Percentiles rank a stretch among this genome's conserved stretches.
phyloP scores from a whole-genome alignment of 2,888 invertebrate genomes.

The Andricus quercusramuli region DNA sequence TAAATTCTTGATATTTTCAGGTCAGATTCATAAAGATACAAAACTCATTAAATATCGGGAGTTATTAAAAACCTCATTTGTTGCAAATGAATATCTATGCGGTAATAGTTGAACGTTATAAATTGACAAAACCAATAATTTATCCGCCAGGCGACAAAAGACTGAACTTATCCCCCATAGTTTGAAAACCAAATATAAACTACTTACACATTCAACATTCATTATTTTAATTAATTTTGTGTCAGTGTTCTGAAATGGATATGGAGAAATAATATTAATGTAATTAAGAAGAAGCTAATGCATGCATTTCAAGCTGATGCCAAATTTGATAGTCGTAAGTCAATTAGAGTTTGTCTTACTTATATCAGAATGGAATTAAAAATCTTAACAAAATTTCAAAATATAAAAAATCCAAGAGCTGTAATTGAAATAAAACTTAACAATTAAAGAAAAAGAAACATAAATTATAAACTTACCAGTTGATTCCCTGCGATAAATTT shows the following conservation, averaged over 20 bases:
- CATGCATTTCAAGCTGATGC: neutral
- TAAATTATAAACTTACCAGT: conserved; percentile 25
- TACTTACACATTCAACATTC: neutral
- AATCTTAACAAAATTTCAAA: neutral
- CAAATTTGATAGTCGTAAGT: neutral
- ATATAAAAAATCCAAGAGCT: neutral
- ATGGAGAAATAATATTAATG: neutral
- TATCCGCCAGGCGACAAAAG: conserved; percentile 22
- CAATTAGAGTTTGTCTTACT: conserved; percentile 4
- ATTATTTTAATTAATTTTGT: neutral
- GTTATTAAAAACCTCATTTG: neutral
- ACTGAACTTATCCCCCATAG: conserved; percentile 1
- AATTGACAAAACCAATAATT: neutral
- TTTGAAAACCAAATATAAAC: conserved; percentile 7
- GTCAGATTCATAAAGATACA: neutral
- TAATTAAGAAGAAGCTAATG: neutral
- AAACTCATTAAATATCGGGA: neutral
- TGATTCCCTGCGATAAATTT: conserved; percentile 4
- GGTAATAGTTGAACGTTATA: neutral
- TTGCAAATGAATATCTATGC: neutral
- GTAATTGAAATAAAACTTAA: neutral
- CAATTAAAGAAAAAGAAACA: neutral
- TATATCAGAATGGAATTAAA: neutral
- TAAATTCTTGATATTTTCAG: too few relatives aligned
- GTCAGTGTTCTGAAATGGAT: conserved; percentile 6